phyloP scores from a whole-genome alignment of 1,140 invertebrate species.

The Ceratitis capitata region DNA sequence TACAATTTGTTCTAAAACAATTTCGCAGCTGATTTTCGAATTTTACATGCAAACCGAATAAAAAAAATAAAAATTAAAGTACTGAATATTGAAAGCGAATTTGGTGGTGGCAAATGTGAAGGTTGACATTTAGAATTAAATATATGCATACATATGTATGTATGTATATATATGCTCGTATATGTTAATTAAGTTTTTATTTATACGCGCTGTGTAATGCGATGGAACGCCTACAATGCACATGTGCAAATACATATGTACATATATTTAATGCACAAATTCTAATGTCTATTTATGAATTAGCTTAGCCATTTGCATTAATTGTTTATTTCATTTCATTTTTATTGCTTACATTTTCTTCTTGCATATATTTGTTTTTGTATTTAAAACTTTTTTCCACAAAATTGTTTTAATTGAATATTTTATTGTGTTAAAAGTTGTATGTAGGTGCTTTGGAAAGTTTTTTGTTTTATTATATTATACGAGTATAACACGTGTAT shows the following conservation, averaged over 20 bases:
- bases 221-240: not conserved
- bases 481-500: too few species aligned
- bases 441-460: not conserved
- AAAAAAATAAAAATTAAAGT: not conserved
- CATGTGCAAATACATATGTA: not conserved
- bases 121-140: not conserved
- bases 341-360: not conserved
- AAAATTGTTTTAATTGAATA: not conserved
- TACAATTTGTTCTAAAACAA: not conserved
- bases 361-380: too few species aligned
- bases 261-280: too few species aligned
- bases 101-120: not conserved
- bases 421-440: not conserved
- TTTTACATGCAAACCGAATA: too few species aligned
- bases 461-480: too few species aligned
- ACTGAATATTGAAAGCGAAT: not conserved
- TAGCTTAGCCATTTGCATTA: not conserved
- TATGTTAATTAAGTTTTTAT: not conserved
- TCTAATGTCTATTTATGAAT: too few species aligned
- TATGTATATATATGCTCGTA: too few species aligned
- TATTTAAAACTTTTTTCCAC: too few species aligned
- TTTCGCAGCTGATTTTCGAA: not conserved
- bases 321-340: too few species aligned
- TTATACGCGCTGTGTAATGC: not conserved
- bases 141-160: too few species aligned